Base-by-base conservation (phyloP, 1,140 invertebrate genomes). In the Apocrypta bakeri region DNA sequence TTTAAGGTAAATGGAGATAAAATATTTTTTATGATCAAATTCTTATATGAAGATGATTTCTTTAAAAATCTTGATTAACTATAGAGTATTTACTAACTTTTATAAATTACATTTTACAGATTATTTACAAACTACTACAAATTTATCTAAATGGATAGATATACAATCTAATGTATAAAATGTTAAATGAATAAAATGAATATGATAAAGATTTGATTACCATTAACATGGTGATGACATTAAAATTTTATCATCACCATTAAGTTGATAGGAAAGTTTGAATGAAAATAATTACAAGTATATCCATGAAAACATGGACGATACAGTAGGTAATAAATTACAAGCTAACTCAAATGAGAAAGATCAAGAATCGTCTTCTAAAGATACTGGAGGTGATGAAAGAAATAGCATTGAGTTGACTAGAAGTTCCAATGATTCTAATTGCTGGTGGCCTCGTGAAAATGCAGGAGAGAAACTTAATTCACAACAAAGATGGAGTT, bases 401-500 rank as follows among this genome's bases (percentile, higher is more conserved):
- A 79, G 66, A 31, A 74, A 40, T 24, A 79, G 31, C 48, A 66
- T 48, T 73, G 75, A 79, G 64, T n/a, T 79, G 6, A 48, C 73
- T 8, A 56, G 14, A 21, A 24, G 11, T 48, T 68, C 66, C 11
- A 73, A 21, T 73, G 63, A 77, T 31, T 82, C 66, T 14, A 73
- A 82, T 74, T 31, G n/a, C 21, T 83, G 82, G 77, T 83, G 77
- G 77, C 31, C 61, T 63, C 68, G 27, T 68, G 82, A 83, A 31
- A 61, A n/a, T 63, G 64, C 48, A 63, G 72, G 40, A n/a, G 75
- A 31, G 31, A 83, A 80, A 76, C 24, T 69, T 80, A 79, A 81
- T 71, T 77, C 83, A 71, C 68, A 64, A 27, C 78, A 84, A 31
- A 81, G 83, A 37, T 84, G 83, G 83, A 84, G 83, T 77, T 81